Evolutionary conservation across 1,140 invertebrate genomes (phyloP), one percentile per base, ranked within the genome.

Genomic region (Zaprionus ornatus): DNA sequence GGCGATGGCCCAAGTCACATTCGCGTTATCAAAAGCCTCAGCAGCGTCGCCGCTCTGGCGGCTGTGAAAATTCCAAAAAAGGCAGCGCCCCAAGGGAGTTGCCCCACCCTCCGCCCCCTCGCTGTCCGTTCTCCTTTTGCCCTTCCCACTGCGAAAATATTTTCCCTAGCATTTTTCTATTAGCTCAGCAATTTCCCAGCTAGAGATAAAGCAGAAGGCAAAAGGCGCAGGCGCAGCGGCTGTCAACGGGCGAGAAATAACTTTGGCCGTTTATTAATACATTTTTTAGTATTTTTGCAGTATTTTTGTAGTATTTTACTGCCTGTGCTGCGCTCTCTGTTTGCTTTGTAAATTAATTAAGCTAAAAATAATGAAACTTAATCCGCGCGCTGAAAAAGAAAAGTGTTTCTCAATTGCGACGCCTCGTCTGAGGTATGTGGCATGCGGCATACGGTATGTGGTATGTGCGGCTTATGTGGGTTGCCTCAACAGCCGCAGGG

Each of bases 291-390:
- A 19, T 60, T 76, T 48, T 54, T 61, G 9, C 25, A 23, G 19
- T 82, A 63, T 61, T 76, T 48, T 50, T 56, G 19, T 25, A 23
- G 23, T 82, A 60, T 55, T 68, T 65, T 7, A 21, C 27, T 4
- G 40, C n/a, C 7, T 37, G 56, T 50, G n/a, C 3, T 9, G 19
- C 15, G 40, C 42, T 74, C 56, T 60, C 72, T 69, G 66, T 48
- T 82, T 77, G 67, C 19, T 80, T 83, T 83, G 84, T 83, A 87
- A 87, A 88, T 90, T 87, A 87, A 87, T 87, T 87, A 87, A 87
- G 80, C 77, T 84, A 71, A 79, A 87, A 87, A 90, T 88, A 88
- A 87, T 87, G 77, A 79, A 88, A 90, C 77, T 74, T 88, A 90
- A 87, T 87, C 80, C 80, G 76, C 54, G 40, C 54, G 27, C 32